phyloP scores from a whole-genome alignment of 2,888 invertebrate genomes.

The Melanchra persicariae region DNA sequence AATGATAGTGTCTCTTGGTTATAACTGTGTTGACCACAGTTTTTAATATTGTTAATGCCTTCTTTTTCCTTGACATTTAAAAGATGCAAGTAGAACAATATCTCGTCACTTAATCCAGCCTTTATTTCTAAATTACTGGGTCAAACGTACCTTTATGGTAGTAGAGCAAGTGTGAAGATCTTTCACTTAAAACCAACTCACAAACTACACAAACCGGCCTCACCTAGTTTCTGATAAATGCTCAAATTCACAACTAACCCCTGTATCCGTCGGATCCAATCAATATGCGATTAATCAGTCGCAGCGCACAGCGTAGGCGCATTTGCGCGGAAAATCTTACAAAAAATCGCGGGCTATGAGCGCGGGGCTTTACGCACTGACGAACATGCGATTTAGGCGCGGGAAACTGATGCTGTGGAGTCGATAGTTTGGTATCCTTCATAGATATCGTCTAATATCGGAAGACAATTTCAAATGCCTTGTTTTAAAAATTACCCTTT shows the following conservation, averaged over 20 bases:
- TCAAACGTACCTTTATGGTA: background rate
- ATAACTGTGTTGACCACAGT: background rate
- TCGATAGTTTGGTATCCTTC: constrained; percentile 43
- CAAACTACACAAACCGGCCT: constrained; percentile 24
- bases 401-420: constrained; percentile 72
- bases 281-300: constrained; percentile 90
- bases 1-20: background rate
- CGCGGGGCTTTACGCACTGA: constrained; percentile 80
- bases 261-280: constrained; percentile 79
- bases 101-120: background rate
- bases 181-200: constrained; percentile 17
- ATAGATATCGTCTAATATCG: background rate
- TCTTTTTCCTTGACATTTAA: background rate
- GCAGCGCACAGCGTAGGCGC: constrained; percentile 84
- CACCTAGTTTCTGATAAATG: constrained; percentile 55
- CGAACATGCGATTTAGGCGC: constrained; percentile 78
- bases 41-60: background rate
- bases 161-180: background rate
- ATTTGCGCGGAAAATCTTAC: constrained; percentile 89
- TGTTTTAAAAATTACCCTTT: too few relatives aligned
- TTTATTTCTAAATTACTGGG: background rate
- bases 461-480: too few relatives aligned
- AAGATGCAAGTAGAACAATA: background rate
- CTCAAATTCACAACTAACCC: constrained; percentile 65
- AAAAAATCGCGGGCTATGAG: constrained; percentile 84